phyloP scores from a whole-genome alignment of 2,113 vertebrate species.

The Ailurus styani region DNA sequence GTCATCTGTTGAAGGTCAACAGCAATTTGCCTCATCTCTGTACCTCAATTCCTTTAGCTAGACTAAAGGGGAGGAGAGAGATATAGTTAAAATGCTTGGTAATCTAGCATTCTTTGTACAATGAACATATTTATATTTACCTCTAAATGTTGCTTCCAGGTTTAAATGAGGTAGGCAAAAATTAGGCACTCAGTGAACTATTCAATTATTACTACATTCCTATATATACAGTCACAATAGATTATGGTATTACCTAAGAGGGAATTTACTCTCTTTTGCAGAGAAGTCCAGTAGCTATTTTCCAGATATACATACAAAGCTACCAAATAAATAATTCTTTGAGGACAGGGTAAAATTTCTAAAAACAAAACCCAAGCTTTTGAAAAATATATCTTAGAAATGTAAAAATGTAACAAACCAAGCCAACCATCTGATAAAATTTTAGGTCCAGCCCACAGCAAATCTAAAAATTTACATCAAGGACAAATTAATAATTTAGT shows the following conservation, averaged over 20 bases:
- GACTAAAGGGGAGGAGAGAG: background rate
- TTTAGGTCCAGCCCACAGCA: background rate
- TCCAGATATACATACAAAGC: background rate
- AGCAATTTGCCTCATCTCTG: background rate
- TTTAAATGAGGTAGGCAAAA: slow-evolving; percentile 32
- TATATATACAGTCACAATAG: background rate
- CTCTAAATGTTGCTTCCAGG: background rate
- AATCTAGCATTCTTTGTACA: background rate
- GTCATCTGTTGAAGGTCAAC: background rate
- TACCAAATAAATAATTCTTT: slow-evolving; percentile 11
- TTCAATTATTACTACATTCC: background rate
- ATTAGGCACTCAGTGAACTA: background rate
- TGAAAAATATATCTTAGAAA: background rate
- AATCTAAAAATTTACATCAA: background rate
- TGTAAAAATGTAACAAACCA: background rate
- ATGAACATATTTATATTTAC: background rate
- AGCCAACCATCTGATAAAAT: background rate
- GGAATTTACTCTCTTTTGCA: background rate
- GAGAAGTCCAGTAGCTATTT: slow-evolving; percentile 5
- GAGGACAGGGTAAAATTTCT: background rate
- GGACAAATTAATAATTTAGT: slow-evolving; percentile 1
- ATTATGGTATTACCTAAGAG: background rate
- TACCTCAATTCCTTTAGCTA: background rate
- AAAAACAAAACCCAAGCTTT: background rate
- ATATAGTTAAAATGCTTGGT: background rate